Evolutionary conservation across 2,888 invertebrate genomes (phyloP).

Genomic region (Phragmatobia fuliginosa): DNA sequence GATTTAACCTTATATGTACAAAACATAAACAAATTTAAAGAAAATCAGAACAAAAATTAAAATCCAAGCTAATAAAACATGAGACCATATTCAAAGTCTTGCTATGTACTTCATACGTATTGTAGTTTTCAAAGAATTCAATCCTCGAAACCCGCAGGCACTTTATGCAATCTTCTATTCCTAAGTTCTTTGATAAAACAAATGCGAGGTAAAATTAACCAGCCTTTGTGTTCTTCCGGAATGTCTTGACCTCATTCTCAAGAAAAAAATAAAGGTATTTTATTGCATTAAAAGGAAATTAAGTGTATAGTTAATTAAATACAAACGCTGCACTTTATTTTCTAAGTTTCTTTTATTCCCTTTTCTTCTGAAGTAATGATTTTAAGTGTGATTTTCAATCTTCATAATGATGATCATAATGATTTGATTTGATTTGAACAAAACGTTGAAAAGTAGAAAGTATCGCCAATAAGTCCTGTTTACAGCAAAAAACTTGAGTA

Average conservation of each 20-base stretch:
- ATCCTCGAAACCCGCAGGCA: constrained; percentile 27
- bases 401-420: too few relatives aligned
- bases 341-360: too few relatives aligned
- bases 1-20: too few relatives aligned
- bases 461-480: too few relatives aligned
- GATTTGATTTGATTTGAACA: too few relatives aligned
- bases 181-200: constrained; percentile 41
- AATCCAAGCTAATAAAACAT: not conserved
- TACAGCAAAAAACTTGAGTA: too few relatives aligned
- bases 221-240: constrained; percentile 7
- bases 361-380: too few relatives aligned
- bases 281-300: not conserved
- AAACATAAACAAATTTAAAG: too few relatives aligned
- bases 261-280: not conserved
- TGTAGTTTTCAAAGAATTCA: constrained; percentile 22
- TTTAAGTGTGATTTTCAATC: too few relatives aligned
- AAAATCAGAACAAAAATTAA: too few relatives aligned
- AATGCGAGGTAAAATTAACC: constrained; percentile 30
- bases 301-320: not conserved
- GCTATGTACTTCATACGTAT: constrained; percentile 16
- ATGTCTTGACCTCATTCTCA: not conserved
- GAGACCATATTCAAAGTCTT: constrained; percentile 4
- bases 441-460: too few relatives aligned
- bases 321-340: not conserved
- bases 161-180: constrained; percentile 29